Conservation (phyloP, 2,113 vertebrate genomes). For the Pseudorectes ferrugineus region DNA sequence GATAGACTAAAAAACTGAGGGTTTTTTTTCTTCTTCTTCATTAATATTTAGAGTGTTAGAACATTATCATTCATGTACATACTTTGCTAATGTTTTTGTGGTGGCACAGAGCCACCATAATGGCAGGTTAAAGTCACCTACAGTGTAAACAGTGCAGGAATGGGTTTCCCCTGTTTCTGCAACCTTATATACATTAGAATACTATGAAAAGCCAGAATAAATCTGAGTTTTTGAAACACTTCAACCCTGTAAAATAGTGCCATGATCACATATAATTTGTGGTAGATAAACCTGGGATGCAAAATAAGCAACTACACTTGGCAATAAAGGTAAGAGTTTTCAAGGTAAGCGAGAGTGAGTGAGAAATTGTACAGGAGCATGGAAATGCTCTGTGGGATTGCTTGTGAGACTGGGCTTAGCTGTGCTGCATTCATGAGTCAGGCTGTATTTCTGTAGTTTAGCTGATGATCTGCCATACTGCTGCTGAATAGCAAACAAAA, state of each 20-base stretch:
- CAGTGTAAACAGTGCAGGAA: not conserved
- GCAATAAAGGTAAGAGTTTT: not conserved
- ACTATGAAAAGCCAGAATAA: not conserved
- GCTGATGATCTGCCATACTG: not conserved
- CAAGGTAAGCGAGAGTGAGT: not conserved
- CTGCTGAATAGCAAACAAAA: not conserved
- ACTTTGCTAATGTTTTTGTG: not conserved
- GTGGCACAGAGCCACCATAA: not conserved
- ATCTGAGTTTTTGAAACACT: not conserved
- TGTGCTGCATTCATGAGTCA: not conserved
- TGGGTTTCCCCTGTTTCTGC: not conserved
- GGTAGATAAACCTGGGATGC: not conserved
- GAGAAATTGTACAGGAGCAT: not conserved
- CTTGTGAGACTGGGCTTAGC: not conserved
- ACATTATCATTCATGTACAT: not conserved
- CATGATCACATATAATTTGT: not conserved
- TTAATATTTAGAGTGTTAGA: not conserved
- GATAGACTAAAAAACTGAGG: not conserved
- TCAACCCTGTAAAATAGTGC: not conserved
- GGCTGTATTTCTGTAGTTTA: not conserved
- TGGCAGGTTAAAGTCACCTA: not conserved
- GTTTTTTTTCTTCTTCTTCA: not conserved
- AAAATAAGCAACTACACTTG: not conserved
- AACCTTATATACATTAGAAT: not conserved
- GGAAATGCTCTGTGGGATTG: not conserved